Base-by-base conservation (phyloP, 2,888 invertebrate genomes). In the Habroteleia sp. region DNA sequence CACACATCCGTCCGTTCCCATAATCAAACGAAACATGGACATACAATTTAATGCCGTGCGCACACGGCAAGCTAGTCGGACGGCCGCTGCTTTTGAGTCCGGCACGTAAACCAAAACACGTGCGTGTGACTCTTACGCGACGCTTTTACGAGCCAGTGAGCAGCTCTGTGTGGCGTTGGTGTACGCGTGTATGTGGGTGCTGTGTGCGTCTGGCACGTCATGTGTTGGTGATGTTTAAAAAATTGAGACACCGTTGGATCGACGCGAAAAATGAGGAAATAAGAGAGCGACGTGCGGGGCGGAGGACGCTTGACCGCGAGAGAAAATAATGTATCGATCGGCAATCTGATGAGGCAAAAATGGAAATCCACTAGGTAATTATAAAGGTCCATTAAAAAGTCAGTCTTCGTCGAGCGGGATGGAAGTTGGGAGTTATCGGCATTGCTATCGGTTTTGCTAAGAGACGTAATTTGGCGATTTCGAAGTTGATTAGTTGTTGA, bases 121-220 rank as follows among this genome's bases (percentile, higher is more conserved):
- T 56, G 56, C 56, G 39, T 56, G 39, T 56, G 56, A 56, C 56
- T 56, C 42, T 56, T 56, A 56, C 31, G 20, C 56, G 56, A 42
- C 14, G 31, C 41, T 56, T 54, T 56, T 56, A 56, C 56, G 56
- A 42, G 56, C 54, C 16, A 23, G n/a, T 5, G 25, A 37, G 16
- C n/a, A n/a, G n/a, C n/a, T n/a, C n/a, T 20, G 10, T 11, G 52
- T 10, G 37, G 11, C 14, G 29, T n/a, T n/a, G n/a, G n/a, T n/a
- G n/a, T n/a, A n/a, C n/a, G n/a, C n/a, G n/a, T n/a, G n/a, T n/a
- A n/a, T n/a, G n/a, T n/a, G 3, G 20, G 3, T 20, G 20, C 13
- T 31, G 41, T 20, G 3, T 41, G 41, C n/a, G 17, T 42, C 31
- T 13, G 20, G 42, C 56, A 56, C 56, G 31, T 29, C 42, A 42